Base-by-base conservation (phyloP, 2,113 vertebrate species). In the Montifringilla adamsi region DNA sequence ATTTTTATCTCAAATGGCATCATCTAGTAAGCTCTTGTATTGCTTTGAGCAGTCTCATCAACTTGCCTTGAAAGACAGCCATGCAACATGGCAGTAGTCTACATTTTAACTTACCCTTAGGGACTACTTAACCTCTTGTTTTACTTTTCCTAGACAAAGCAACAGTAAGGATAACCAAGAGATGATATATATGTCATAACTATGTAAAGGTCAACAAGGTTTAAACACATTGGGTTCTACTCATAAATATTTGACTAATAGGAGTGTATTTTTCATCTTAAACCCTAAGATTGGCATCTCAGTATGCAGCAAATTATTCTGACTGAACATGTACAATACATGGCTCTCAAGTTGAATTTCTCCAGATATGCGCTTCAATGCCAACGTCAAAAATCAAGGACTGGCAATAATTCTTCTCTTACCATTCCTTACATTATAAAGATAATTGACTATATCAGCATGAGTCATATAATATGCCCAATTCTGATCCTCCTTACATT, bases 201-300 rank as follows among this genome's bases (percentile, higher is more conserved):
- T 94, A 78, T 79, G 92, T 93, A 97, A 95, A 97, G 97, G 97
- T 97, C 97, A 97, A 96, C 76, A 93, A 97, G 87, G 85, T 95
- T 97, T 98, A 97, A 97, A 97, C 89, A 97, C n/a, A 30, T 96
- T 95, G 95, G 80, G 35, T 67, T 90, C 89, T 74, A 77, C 86
- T 97, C 94, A 96, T 97, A 98, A 97, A 97, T 97, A 97, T 97
- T 96, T 95, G 95, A 97, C 94, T 96, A 94, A 83, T 53, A 88
- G 52, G 47, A 78, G 66, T 41, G 24, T 84, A 90, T 88, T 93
- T 95, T 92, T 93, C 79, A 87, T 82, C 56, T 81, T 89, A 88
- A 94, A 84, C 14, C 35, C 47, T 37, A 85, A 91, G 89, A 96
- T 62, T 96, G 91, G 87, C 95, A 95, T 46, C 43, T 62, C 23